Evolutionary conservation across 2,797 vertebrate genomes (phyloP).

Genomic region (Nannoperca australis): DNA sequence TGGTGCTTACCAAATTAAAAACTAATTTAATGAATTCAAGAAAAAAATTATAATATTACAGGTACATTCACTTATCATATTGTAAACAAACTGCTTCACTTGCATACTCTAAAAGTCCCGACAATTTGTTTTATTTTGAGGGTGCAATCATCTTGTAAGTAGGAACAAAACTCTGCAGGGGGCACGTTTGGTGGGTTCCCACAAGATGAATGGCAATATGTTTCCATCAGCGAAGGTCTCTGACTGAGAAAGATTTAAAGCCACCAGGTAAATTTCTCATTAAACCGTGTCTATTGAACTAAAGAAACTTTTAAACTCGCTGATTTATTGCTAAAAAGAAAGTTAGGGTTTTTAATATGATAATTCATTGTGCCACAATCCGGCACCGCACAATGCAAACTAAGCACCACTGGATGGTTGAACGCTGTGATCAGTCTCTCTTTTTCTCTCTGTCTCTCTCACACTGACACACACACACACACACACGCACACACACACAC

Average conservation of each 20-base stretch:
- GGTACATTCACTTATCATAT: background rate
- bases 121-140: conserved; percentile 1
- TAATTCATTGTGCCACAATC: conserved; percentile 57
- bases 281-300: conserved; percentile 32
- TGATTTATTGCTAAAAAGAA: conserved; percentile 54
- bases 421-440: conserved; percentile 38
- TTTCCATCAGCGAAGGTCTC: conserved; percentile 23
- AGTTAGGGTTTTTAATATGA: conserved; percentile 55
- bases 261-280: conserved; percentile 34
- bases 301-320: conserved; percentile 37
- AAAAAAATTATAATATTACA: background rate
- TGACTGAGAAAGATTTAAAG: conserved; percentile 12
- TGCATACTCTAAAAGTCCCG: background rate
- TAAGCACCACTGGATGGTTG: conserved; percentile 54
- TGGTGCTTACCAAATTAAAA: conserved; percentile 14
- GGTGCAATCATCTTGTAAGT: background rate
- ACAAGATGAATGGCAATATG: conserved; percentile 31
- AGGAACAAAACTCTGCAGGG: background rate
- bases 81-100: background rate
- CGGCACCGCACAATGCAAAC: conserved; percentile 52
- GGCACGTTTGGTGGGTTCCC: conserved; percentile 8
- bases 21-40: background rate
- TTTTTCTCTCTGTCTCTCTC: too few species aligned
- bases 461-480: background rate
- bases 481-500: conserved; percentile 20